A percentile compares a stretch with the other conserved stretches of the same genome.
Conservation (phyloP, 2,888 invertebrate genomes). For the Andrena dorsata region DNA sequence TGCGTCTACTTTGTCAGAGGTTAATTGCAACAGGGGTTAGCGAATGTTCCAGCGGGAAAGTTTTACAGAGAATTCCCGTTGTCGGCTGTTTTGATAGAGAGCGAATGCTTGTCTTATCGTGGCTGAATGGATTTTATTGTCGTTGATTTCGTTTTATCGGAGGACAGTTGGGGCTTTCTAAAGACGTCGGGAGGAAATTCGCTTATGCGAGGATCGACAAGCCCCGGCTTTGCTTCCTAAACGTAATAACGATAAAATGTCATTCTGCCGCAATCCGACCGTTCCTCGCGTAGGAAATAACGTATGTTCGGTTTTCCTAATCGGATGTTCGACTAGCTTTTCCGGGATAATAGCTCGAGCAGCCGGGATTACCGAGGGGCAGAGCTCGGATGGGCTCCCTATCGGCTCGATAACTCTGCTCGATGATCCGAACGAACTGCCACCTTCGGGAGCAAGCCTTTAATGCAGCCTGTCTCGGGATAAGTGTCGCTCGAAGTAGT, state of each 20-base stretch:
- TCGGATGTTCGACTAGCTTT: conserved; percentile 81
- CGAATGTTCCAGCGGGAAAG: neutral
- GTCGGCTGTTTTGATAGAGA: neutral
- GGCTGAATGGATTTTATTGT: conserved; percentile 38
- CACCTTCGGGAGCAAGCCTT: conserved; percentile 62
- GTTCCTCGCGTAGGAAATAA: conserved; percentile 73
- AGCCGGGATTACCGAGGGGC: conserved; percentile 75
- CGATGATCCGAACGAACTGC: conserved; percentile 73
- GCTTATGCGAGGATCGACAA: conserved; percentile 64
- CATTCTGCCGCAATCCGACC: conserved; percentile 62
- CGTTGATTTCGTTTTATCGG: conserved; percentile 46
- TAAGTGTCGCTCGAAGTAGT: conserved; percentile 12
- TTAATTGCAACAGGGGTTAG: neutral
- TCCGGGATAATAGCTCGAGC: conserved; percentile 78
- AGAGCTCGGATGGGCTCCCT: conserved; percentile 72
- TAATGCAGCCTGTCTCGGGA: conserved; percentile 41
- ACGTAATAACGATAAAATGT: conserved; percentile 73
- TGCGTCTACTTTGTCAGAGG: neutral
- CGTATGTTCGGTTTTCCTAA: conserved; percentile 81
- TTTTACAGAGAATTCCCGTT: neutral
- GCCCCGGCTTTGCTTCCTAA: conserved; percentile 58
- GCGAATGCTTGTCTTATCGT: neutral
- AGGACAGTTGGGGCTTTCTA: conserved; percentile 50
- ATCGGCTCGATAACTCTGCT: conserved; percentile 79
- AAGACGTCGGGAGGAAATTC: conserved; percentile 60